These are phyloP conservation scores for Tragelaphus oryx DNA, from an alignment of 2,797 vertebrate species.

Conservation along the genomic window DNA sequence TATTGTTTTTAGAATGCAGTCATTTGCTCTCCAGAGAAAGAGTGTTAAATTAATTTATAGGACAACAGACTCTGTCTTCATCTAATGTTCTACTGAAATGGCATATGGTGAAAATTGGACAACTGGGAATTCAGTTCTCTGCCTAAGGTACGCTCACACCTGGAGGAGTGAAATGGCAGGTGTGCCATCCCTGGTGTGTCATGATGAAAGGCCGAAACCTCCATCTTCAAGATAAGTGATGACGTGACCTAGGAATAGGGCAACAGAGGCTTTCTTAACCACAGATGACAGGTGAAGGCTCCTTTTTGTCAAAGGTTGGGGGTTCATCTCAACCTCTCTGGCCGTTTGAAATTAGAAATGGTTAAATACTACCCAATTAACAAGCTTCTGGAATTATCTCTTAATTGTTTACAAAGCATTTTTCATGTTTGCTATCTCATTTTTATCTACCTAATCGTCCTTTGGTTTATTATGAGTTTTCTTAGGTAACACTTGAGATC, in stretches of 20 bases:
- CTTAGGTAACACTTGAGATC: background rate
- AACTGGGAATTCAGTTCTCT: constrained; percentile 52
- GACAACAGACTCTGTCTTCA: constrained; percentile 10
- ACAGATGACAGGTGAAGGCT: no score
- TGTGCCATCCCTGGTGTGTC: background rate
- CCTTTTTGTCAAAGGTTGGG: background rate
- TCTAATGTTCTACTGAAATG: constrained; percentile 32
- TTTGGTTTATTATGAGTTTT: background rate
- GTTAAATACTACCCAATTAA: background rate
- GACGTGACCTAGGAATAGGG: background rate
- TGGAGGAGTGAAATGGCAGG: constrained; percentile 17
- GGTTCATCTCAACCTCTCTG: background rate
- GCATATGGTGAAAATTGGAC: constrained; percentile 35
- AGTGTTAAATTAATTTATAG: constrained; percentile 67
- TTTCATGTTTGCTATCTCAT: background rate
- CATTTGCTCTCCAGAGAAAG: constrained; percentile 55
- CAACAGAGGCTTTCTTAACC: background rate
- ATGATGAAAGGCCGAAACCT: background rate
- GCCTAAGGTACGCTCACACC: constrained; percentile 1
- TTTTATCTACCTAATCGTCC: background rate
- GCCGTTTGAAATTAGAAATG: background rate
- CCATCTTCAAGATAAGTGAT: background rate
- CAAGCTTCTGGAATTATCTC: background rate
- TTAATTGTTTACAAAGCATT: background rate
- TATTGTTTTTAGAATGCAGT: constrained; percentile 59